Evolutionary conservation across 2,888 invertebrate genomes (phyloP).

Genomic region (Agrotis exclamationis): DNA sequence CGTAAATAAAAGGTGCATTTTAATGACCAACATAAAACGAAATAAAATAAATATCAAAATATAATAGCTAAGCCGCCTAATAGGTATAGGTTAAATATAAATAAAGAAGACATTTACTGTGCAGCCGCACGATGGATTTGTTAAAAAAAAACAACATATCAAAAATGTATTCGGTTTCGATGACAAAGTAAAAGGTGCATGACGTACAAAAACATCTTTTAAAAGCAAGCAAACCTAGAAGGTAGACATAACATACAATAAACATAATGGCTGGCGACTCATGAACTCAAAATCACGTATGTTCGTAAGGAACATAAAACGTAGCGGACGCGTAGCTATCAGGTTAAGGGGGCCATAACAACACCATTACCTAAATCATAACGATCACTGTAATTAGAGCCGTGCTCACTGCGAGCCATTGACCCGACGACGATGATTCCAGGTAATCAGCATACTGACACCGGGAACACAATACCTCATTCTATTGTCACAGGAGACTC

Average conservation of each 20-base stretch:
- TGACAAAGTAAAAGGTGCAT: neutral
- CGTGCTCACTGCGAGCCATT: constrained; percentile 58
- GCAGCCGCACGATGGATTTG: constrained; percentile 1
- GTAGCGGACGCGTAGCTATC: constrained; percentile 62
- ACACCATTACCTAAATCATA: constrained; percentile 75
- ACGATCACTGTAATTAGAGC: constrained; percentile 73
- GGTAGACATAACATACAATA: constrained; percentile 18
- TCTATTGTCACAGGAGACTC: constrained; percentile 69
- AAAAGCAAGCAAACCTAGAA: constrained; percentile 6
- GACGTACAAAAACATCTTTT: neutral
- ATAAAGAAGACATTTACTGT: constrained; percentile 52
- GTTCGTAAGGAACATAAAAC: constrained; percentile 62
- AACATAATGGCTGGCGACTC: constrained; percentile 46
- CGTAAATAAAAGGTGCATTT: constrained; percentile 60
- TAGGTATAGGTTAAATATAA: constrained; percentile 22
- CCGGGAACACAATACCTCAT: constrained; percentile 72
- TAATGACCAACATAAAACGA: constrained; percentile 51
- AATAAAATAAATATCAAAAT: constrained; percentile 59
- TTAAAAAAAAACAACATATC: too few species aligned
- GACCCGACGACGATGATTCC: constrained; percentile 63
- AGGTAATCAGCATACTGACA: constrained; percentile 68
- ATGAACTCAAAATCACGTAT: constrained; percentile 39
- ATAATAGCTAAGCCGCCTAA: constrained; percentile 45
- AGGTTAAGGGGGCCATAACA: constrained; percentile 53
- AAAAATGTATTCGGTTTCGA: neutral